Evolutionary conservation across 2,797 vertebrate genomes (phyloP).

Genomic region (Ctenosaura bakeri): DNA sequence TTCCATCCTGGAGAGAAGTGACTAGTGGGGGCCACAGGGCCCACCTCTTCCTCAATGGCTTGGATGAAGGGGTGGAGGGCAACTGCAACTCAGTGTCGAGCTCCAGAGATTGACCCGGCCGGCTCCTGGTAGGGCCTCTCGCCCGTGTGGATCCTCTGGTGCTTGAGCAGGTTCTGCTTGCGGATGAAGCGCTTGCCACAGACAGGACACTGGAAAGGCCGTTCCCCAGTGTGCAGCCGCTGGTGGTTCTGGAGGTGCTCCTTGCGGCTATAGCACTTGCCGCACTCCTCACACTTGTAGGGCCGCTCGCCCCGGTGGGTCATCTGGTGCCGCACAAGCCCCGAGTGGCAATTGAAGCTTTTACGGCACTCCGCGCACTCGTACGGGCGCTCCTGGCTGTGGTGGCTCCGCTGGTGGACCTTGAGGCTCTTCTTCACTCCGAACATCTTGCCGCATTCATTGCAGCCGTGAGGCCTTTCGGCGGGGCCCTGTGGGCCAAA

Average conservation of each 20-base stretch:
- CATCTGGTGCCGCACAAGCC: slow-evolving; percentile 83
- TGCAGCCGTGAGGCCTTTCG: slow-evolving; percentile 62
- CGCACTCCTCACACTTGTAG: slow-evolving; percentile 81
- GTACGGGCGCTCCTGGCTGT: slow-evolving; percentile 80
- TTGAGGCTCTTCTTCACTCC: slow-evolving; percentile 81
- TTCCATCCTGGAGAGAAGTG: no score
- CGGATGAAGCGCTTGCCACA: slow-evolving; percentile 84
- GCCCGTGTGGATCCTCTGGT: slow-evolving; percentile 84
- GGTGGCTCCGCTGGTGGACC: slow-evolving; percentile 83
- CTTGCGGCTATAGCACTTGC: slow-evolving; percentile 83
- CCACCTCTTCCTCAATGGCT: no score
- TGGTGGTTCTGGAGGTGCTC: slow-evolving; percentile 84
- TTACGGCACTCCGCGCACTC: slow-evolving; percentile 81
- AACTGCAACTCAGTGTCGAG: no score
- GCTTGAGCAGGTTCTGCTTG: slow-evolving; percentile 83
- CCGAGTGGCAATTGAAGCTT: slow-evolving; percentile 84
- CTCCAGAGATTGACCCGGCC: no score
- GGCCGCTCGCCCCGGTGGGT: slow-evolving; percentile 82
- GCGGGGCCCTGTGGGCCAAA: slow-evolving; percentile 31
- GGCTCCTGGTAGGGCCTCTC: slow-evolving; percentile 82
- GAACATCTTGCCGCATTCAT: slow-evolving; percentile 81
- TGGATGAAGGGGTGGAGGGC: no score
- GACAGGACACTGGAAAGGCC: slow-evolving; percentile 81
- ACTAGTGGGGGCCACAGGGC: no score
- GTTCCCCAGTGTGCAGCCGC: slow-evolving; percentile 81